Evolutionary conservation across 2,113 vertebrate genomes (phyloP), one percentile per base, ranked within the genome.

Genomic region (Ameiurus melas): DNA sequence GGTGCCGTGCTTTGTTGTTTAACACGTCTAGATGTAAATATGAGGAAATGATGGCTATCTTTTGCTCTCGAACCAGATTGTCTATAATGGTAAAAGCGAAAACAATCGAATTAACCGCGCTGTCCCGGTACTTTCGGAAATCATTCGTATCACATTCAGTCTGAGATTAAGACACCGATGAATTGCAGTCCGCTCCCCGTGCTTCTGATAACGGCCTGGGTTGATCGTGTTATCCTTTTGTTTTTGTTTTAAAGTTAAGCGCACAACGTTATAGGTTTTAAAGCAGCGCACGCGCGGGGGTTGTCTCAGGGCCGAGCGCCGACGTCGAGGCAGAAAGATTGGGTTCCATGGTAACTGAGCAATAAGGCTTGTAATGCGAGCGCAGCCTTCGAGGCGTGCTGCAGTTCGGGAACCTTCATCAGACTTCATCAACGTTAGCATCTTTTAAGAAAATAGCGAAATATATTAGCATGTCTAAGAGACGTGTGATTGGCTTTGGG

Each of bases 401-500:
- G 47, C 77, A 4, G 77, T 53, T 55, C 51, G 0, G n/a, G 12
- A 33, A 33, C n/a, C 55, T 60, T 81, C 55, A 81, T 81, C 51
- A 80, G 78, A 30, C 78, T 57, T 57, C 79, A 60, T 82, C 79
- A 82, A 2, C 20, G 13, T 83, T 39, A 83, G 80, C 57, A 62
- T 83, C 80, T 43, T 83, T 83, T 55, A 70, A 71, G 62, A 71
- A 55, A 71, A 68, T 30, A 51, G 62, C 30, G 79, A 30, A 68
- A 55, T 14, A 25, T 43, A 85, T 85, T 85, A 85, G 84, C 68
- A 64, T 85, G 66, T 73, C 51, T 73, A 73, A 33, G 84, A 84
- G 83, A 70, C 16, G 17, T 53, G 39, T 87, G 86, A 85, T 80
- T 81, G 83, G 87, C 53, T 79, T 68, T 22, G 16, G 75, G 43